Evolutionary conservation across 2,888 invertebrate genomes (phyloP).

Genomic region (Linnaemya tessellans): DNA sequence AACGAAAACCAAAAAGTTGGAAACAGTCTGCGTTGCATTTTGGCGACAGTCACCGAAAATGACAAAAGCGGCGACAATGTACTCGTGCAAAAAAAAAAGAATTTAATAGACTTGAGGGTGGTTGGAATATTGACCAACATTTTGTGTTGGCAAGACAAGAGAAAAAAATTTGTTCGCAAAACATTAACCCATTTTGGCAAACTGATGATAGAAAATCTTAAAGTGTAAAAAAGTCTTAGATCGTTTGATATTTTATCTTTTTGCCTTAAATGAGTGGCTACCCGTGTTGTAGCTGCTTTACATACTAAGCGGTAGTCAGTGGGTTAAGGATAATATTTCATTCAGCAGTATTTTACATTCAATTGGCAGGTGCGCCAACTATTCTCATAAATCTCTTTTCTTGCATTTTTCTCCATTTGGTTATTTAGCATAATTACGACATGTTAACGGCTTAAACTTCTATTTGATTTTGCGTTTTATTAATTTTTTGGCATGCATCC

Average conservation of each 20-base stretch:
- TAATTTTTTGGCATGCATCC: slow-evolving; percentile 39
- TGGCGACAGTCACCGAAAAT: slow-evolving; percentile 15
- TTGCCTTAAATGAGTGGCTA: neutral
- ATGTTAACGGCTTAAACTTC: slow-evolving; percentile 43
- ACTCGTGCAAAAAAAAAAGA: slow-evolving; percentile 25
- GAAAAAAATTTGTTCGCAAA: neutral
- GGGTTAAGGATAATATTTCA: slow-evolving; percentile 45
- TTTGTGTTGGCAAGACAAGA: slow-evolving; percentile 8
- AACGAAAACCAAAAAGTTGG: slow-evolving; percentile 7
- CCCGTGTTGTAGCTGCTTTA: neutral
- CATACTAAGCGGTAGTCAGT: neutral
- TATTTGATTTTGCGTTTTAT: neutral
- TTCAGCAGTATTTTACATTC: slow-evolving; percentile 35
- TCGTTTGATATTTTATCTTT: no score
- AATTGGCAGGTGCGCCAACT: slow-evolving; percentile 63
- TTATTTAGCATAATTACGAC: slow-evolving; percentile 59
- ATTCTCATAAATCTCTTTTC: slow-evolving; percentile 29
- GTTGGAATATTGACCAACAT: slow-evolving; percentile 59
- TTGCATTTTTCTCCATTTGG: slow-evolving; percentile 4
- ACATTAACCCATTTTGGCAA: slow-evolving; percentile 31
- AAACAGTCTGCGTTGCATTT: slow-evolving; percentile 5
- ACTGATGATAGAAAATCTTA: neutral
- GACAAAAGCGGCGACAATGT: slow-evolving; percentile 15
- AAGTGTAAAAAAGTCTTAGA: no score
- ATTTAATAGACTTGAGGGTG: slow-evolving; percentile 53